Evolutionary conservation across 64 coral and sea anemone genomes (phyloP).

Genomic region (Montipora sp.): DNA sequence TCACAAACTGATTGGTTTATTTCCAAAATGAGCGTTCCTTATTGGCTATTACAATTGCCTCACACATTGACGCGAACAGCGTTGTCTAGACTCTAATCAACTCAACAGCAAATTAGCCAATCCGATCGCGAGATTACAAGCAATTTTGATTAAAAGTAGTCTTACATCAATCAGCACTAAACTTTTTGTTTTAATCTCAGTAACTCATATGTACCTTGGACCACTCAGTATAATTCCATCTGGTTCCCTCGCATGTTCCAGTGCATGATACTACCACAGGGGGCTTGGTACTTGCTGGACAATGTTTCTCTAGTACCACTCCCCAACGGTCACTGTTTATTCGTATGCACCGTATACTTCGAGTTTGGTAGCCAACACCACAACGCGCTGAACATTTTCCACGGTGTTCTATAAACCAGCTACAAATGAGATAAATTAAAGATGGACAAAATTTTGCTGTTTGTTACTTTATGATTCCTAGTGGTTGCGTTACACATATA

Average conservation of each 20-base stretch:
- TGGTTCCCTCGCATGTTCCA: conserved; percentile 65
- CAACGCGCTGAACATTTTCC: conserved; percentile 68
- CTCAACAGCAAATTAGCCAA: too few species aligned
- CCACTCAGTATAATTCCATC: conserved; percentile 78
- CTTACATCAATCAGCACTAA: too few species aligned
- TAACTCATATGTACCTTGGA: conserved; percentile 53
- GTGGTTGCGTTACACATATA: neutral
- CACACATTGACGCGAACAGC: too few species aligned
- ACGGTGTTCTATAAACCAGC: conserved; percentile 39
- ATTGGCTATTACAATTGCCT: too few species aligned
- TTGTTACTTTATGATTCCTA: neutral
- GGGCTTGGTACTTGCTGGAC: conserved; percentile 49
- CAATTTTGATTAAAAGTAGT: too few species aligned
- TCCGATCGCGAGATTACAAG: too few species aligned
- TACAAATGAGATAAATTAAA: neutral
- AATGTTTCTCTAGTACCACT: conserved; percentile 64
- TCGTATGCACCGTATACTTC: conserved; percentile 52
- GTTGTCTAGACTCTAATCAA: too few species aligned
- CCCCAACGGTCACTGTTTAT: neutral
- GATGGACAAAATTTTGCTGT: neutral
- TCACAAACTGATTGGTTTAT: too few species aligned
- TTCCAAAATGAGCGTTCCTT: too few species aligned
- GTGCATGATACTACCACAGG: conserved; percentile 43
- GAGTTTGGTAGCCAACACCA: conserved; percentile 65
- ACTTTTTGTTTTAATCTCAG: neutral